phyloP scores from a whole-genome alignment of 2,888 invertebrate genomes.

The Mayetiola destructor region DNA sequence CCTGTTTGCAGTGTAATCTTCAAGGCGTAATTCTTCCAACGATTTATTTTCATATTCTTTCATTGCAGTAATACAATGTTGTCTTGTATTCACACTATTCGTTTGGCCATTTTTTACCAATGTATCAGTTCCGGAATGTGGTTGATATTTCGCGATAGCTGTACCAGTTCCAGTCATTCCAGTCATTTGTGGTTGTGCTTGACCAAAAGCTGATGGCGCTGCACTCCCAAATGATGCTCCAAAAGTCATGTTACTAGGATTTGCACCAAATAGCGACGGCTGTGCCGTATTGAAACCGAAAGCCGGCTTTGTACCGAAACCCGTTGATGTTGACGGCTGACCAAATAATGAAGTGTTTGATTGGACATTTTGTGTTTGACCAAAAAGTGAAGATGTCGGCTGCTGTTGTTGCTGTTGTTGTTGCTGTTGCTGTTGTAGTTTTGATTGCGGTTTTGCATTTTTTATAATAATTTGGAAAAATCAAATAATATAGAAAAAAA shows the following conservation, averaged over 20 bases:
- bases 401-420: conserved; percentile 38
- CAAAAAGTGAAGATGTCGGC: conserved; percentile 2
- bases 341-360: conserved; percentile 45
- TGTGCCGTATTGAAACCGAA: conserved; percentile 32
- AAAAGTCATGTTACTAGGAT: conserved; percentile 28
- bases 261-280: conserved; percentile 40
- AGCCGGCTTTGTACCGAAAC: conserved; percentile 41
- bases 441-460: no score
- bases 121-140: conserved; percentile 77
- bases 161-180: conserved; percentile 44
- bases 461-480: no score
- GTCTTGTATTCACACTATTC: conserved; percentile 77
- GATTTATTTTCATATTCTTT: conserved; percentile 94
- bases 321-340: conserved; percentile 37
- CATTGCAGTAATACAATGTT: conserved; percentile 97
- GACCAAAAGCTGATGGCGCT: conserved; percentile 26
- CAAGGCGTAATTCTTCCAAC: conserved; percentile 82
- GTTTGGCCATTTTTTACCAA: conserved; percentile 77
- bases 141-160: conserved; percentile 63
- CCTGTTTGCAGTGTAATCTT: conserved; percentile 82
- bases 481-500: no score
- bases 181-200: conserved; percentile 20
- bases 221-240: conserved; percentile 51
- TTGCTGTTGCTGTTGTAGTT: conserved; percentile 28
- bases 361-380: conserved; percentile 25